Base-by-base conservation (phyloP, 1,140 invertebrate genomes). In the Orussus abietinus region DNA sequence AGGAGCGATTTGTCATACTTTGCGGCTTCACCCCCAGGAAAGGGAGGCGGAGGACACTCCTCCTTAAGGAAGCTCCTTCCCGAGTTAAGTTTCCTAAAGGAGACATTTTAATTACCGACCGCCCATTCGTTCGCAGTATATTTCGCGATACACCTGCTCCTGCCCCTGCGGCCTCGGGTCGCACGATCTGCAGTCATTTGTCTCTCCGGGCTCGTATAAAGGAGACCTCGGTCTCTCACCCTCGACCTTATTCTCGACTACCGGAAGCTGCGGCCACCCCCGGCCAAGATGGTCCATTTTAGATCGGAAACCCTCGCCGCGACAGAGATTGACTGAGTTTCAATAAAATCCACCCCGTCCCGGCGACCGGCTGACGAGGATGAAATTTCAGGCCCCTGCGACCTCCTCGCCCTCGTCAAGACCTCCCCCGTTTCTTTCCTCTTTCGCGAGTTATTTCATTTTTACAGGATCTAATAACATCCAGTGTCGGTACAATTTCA, bases 51-150 rank as follows among this genome's bases (percentile, higher is more conserved):
- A 9, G 31, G 32, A 15, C 21, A 38, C 42, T 47, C 42, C 42
- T 33, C 13, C 4, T 33, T 15, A 42, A 33, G n/a, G 22, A 11
- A 21, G 21, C 20, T n/a, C 43, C 11, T 13, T 15, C 14, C 19
- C 20, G 40, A 38, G 42, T 11, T 37, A 30, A 59, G 44, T 56
- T 55, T 55, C 49, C 49, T 62, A 42, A 50, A 51, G 53, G 54
- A 59, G 55, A 63, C 60, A 55, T 65, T 65, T 65, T 65, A 65
- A 65, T 65, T 65, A 65, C 62, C 53, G 48, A 30, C 45, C 42
- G 41, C 39, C 53, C 50, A 52, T 54, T 64, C 52, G 45, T 36
- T 50, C 26, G 38, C 41, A 42, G 49, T 57, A 53, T 51, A 62
- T 51, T 51, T 45, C 31, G 36, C 34, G 51, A 59, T 59, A 61